phyloP scores from a whole-genome alignment of 2,888 invertebrate species.

The Nomada ferruginata region DNA sequence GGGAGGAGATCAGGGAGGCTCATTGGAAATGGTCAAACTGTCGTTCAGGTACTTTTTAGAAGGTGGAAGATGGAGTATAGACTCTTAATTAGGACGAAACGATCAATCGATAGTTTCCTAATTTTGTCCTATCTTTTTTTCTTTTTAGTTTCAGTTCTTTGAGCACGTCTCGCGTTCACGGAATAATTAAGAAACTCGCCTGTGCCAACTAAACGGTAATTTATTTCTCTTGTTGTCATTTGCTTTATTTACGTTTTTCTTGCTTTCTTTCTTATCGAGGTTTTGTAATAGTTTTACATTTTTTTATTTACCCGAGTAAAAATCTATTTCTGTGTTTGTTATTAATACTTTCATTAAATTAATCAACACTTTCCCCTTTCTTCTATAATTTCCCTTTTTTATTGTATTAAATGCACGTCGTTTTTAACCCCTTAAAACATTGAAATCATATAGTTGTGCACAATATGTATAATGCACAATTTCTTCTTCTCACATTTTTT shows the following conservation, averaged over 20 bases:
- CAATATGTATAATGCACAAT: no score
- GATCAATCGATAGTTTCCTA: not conserved
- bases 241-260: not conserved
- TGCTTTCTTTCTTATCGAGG: no score
- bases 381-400: no score
- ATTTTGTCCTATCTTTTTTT: not conserved
- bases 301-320: no score
- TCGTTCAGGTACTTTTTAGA: not conserved
- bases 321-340: not conserved
- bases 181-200: not conserved
- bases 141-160: slow-evolving; percentile 39
- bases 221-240: not conserved
- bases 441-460: no score
- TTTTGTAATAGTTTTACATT: not conserved
- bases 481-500: no score
- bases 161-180: not conserved
- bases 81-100: not conserved
- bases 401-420: no score
- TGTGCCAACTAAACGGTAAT: slow-evolving; percentile 22
- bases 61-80: not conserved
- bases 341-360: no score
- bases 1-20: not conserved
- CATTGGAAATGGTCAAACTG: not conserved
- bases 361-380: no score
- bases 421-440: no score